A percentile compares a stretch with the other conserved stretches of the same genome.
Conservation (phyloP, 92 coral and sea anemone genomes). For the Siderastrea siderea region DNA sequence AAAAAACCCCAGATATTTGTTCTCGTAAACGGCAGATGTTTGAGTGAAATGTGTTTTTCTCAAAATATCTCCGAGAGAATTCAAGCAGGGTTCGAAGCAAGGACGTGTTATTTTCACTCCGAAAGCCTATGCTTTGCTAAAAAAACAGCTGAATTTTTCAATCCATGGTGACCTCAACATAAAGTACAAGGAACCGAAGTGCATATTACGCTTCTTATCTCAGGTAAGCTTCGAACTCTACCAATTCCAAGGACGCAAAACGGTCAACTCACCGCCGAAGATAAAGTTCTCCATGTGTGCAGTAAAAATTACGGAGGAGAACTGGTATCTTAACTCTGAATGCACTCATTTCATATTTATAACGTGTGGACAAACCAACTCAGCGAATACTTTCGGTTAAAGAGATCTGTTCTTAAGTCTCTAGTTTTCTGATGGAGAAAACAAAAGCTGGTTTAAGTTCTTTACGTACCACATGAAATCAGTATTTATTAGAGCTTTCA, state of each 20-base stretch:
- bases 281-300: no score
- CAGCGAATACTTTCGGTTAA: no score
- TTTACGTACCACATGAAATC: no score
- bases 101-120: not conserved
- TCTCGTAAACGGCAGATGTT: not conserved
- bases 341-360: no score
- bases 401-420: no score
- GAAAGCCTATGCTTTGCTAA: not conserved
- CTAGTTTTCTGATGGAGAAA: no score
- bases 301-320: no score
- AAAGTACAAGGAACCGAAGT: not conserved
- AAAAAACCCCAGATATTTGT: constrained; percentile 1
- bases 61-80: not conserved
- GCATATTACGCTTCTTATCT: not conserved
- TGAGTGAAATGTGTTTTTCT: not conserved
- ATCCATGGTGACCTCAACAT: not conserved
- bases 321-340: no score
- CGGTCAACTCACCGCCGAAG: no score
- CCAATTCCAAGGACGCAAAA: not conserved
- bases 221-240: not conserved
- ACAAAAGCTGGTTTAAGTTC: no score
- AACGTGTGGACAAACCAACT: no score
- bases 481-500: no score
- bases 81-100: not conserved
- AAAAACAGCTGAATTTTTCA: not conserved